phyloP scores from a whole-genome alignment of 2,888 invertebrate species.

The Phortica magna region DNA sequence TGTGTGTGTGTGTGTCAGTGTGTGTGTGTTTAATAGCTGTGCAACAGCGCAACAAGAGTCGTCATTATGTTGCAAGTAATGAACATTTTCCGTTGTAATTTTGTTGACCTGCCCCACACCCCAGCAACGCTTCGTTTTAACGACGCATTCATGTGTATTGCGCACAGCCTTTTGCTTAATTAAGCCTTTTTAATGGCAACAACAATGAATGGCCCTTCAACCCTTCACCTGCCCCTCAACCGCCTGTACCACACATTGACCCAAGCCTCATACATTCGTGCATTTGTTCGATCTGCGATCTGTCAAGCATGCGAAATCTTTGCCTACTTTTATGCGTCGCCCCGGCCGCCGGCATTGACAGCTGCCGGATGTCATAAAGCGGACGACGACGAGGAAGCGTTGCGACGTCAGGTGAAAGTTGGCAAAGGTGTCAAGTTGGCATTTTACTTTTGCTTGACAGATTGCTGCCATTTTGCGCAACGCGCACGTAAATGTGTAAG shows the following conservation, averaged over 20 bases:
- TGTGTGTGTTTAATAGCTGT: neutral
- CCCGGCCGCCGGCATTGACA: too few species aligned
- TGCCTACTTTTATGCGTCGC: too few species aligned
- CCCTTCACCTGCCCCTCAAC: neutral
- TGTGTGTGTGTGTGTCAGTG: neutral
- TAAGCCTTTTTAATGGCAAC: neutral
- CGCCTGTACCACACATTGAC: neutral
- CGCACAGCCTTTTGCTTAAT: conserved; percentile 10
- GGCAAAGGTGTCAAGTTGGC: neutral
- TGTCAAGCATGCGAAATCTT: too few species aligned
- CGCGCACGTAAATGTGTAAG: conserved; percentile 9
- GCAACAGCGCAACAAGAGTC: neutral
- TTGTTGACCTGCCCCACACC: too few species aligned
- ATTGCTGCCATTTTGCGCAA: conserved; percentile 34
- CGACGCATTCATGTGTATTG: conserved; percentile 66
- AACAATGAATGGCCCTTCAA: neutral
- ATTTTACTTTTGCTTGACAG: conserved; percentile 38
- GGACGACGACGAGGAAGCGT: too few species aligned
- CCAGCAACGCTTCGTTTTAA: conserved; percentile 63
- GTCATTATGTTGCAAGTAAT: conserved; percentile 6
- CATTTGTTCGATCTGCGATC: too few species aligned
- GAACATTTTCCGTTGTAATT: neutral
- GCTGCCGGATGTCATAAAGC: too few species aligned
- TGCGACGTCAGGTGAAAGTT: too few species aligned
- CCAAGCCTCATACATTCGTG: too few species aligned